Conservation (phyloP, 2,113 vertebrate genomes). For the Myotis yumanensis region DNA sequence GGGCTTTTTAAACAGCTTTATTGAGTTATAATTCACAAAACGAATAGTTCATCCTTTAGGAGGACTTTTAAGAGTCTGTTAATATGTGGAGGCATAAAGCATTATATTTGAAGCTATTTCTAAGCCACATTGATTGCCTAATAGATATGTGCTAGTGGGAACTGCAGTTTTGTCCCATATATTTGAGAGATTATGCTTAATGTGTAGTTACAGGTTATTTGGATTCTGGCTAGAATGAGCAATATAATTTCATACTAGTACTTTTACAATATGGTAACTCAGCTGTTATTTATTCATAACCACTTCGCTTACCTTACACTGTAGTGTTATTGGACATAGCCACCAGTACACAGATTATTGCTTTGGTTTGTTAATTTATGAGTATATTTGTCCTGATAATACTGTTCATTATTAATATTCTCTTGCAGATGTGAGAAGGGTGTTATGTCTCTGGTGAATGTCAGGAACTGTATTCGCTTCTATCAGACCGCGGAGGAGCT, state of each 20-base stretch:
- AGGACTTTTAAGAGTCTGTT: neutral
- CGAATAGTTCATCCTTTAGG: neutral
- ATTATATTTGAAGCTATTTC: neutral
- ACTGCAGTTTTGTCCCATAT: neutral
- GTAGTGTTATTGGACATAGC: neutral
- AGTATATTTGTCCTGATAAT: conserved; percentile 8
- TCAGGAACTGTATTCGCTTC: conserved; percentile 98
- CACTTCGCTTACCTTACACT: neutral
- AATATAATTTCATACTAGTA: neutral
- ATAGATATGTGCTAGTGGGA: neutral
- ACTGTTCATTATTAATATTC: neutral
- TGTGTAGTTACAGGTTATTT: conserved; percentile 35
- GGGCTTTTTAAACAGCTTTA: conserved; percentile 14
- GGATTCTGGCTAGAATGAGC: conserved; percentile 19
- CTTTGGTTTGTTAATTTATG: conserved; percentile 13
- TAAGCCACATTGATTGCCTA: neutral
- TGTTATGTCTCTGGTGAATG: conserved; percentile 98
- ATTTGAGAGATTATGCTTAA: neutral
- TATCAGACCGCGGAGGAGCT: conserved; percentile 99
- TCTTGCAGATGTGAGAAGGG: conserved; percentile 95
- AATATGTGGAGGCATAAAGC: neutral
- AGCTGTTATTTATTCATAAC: neutral
- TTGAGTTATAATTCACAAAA: neutral
- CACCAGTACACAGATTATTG: neutral
- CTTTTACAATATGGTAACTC: neutral